Evolutionary conservation across 2,113 vertebrate species (phyloP).

Genomic region (Vulpes vulpes): DNA sequence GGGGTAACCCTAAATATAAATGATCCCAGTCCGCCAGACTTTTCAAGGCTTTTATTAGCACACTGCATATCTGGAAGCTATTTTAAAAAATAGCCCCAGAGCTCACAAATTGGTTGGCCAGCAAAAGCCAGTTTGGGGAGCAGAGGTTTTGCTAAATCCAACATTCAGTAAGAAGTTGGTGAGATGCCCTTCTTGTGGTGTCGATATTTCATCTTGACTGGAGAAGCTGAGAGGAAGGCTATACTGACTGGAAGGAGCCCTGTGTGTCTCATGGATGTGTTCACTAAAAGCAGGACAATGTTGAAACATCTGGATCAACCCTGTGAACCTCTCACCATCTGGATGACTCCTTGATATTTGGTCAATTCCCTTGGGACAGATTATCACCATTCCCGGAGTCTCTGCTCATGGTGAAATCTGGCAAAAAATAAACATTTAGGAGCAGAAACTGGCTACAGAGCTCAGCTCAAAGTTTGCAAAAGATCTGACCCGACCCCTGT

Average conservation of each 20-base stretch:
- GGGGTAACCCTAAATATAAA: neutral
- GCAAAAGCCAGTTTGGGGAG: neutral
- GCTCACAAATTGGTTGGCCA: neutral
- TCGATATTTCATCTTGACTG: neutral
- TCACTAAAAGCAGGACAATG: rapidly evolving
- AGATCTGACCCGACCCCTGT: rapidly evolving
- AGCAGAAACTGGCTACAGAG: neutral
- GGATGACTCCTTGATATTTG: neutral
- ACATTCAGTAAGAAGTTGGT: neutral
- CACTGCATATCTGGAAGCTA: neutral
- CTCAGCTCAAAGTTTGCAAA: neutral
- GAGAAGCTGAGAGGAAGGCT: rapidly evolving
- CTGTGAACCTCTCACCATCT: rapidly evolving
- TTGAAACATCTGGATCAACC: neutral
- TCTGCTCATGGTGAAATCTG: neutral
- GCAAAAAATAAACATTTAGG: neutral
- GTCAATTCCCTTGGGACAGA: rapidly evolving
- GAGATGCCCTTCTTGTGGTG: neutral
- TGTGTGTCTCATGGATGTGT: neutral
- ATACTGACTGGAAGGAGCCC: rapidly evolving
- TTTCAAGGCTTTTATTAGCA: neutral
- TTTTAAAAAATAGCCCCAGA: neutral
- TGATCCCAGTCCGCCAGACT: rapidly evolving
- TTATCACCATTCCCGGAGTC: rapidly evolving
- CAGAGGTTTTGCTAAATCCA: neutral